phyloP scores from a whole-genome alignment of 2,113 vertebrate genomes.

The Sarotherodon lohbergeri region DNA sequence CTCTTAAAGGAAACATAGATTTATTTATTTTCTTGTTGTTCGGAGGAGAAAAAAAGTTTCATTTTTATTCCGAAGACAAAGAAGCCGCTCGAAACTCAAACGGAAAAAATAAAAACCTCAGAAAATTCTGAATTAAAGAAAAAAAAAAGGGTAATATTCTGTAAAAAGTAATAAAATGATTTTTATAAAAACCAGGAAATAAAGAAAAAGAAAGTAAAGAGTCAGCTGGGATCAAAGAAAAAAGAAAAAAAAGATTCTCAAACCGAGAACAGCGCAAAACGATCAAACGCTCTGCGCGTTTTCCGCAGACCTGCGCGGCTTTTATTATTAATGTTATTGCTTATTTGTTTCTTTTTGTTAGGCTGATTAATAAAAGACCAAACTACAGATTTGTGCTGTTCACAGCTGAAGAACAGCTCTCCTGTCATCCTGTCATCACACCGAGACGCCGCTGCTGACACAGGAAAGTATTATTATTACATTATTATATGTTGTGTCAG shows the following conservation, averaged over 20 bases:
- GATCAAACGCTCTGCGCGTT: neutral
- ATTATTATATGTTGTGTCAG: neutral
- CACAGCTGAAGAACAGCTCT: neutral
- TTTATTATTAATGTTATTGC: accelerated
- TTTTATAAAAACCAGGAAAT: neutral
- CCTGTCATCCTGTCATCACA: neutral
- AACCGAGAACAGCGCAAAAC: neutral
- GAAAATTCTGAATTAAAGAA: accelerated
- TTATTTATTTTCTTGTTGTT: neutral
- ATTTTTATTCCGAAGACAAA: neutral
- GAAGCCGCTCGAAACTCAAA: neutral
- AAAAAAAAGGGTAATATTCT: accelerated
- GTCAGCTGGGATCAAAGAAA: no score
- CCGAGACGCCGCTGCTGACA: neutral
- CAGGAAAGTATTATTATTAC: accelerated
- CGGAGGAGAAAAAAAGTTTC: accelerated
- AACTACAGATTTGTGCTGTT: accelerated
- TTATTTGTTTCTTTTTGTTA: neutral
- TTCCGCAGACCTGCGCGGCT: neutral
- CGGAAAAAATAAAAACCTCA: neutral
- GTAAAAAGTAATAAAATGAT: neutral
- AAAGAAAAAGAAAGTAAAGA: neutral
- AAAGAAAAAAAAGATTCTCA: neutral
- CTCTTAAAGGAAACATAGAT: neutral
- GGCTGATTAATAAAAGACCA: neutral